Base-by-base conservation (phyloP, 1,140 invertebrate species). In the Carposina sasakii region DNA sequence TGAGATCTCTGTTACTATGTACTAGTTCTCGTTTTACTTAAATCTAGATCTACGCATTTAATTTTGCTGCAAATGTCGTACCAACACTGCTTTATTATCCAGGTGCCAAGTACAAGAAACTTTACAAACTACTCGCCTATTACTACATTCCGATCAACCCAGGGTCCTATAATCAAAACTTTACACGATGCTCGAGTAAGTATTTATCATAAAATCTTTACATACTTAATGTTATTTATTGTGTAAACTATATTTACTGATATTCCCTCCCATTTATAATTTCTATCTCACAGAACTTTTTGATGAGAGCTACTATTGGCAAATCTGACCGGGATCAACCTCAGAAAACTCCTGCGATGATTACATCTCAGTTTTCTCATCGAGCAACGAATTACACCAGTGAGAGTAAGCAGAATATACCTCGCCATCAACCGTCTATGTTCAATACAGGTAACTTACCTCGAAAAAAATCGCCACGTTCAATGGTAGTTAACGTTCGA, bases 111-210 rank as follows among this genome's bases (percentile, higher is more conserved):
- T 60, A 16, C 26, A 39, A 33, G 2, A n/a, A n/a, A n/a, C n/a
- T 34, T 19, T 30, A 37, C 19, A 16, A 28, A 39, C 22, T 51
- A 45, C 44, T 28, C 47, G n/a, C 57, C 57, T 10, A 55, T 68
- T 15, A 60, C 71, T 6, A 63, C 67, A 28, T 74, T 71, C 54
- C 51, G 63, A 13, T 55, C 66, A 13, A 63, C 57, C 16, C 61
- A 66, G 36, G 60, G 58, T 3, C 72, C 74, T 13, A 44, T 72
- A 4, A 64, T 73, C 15, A 71, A 71, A 64, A 76, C 55, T 20
- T 59, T 77, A n/a, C 57, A 64, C 39, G 76, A 81, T 55, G 74
- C 72, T 10, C 67, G 57, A 52, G 76, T 76, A 58, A 54, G 40
- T 48, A 44, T n/a, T n/a, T n/a, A n/a, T n/a, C n/a, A n/a, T n/a